Base-by-base conservation (phyloP, 2,888 invertebrate species). In the Apocheima hispidaria region DNA sequence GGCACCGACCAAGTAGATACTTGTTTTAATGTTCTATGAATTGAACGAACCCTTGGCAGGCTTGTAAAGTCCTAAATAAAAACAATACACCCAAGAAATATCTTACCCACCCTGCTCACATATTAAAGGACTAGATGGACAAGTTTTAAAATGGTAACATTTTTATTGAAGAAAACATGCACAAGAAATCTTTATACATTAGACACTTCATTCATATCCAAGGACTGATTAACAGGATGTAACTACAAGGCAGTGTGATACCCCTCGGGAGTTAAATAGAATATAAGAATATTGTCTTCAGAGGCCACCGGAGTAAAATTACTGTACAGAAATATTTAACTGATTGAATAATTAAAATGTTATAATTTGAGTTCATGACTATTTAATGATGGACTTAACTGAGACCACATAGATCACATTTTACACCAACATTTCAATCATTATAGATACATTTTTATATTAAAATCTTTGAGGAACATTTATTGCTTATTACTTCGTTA, bases 401-500 rank as follows among this genome's bases (percentile, higher is more conserved):
- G 56, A 62, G 60, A 55, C 60, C 54, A 52, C 54, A 46, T 28
- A 48, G 43, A 38, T 48, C 38, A 53, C n/a, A 56, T 26, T 49
- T 38, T 12, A 30, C 18, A 18, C 10, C 28, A 16, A 46, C 3
- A 30, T n/a, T 44, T 23, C 6, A 23, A 44, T 16, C 28, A 28
- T 44, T 26, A n/a, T n/a, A n/a, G n/a, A 44, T 10, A 44, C 14
- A 30, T 20, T 46, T 41, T 38, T 18, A 35, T 9, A 49, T 14
- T 20, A 49, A 38, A 50, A 16, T 50, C 14, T 26, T 23, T 53
- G 48, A 56, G 26, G 43, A 51, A 49, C 43, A 53, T 50, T 43
- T 58, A 63, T 60, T 63, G 48, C 60, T 38, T 46, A 48, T 33
- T 51, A 52, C 38, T 66, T 71, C 66, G 69, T 65, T 60, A 62